Evolutionary conservation across 2,888 invertebrate species (phyloP).

Genomic region (Tolmerus cingulatus): DNA sequence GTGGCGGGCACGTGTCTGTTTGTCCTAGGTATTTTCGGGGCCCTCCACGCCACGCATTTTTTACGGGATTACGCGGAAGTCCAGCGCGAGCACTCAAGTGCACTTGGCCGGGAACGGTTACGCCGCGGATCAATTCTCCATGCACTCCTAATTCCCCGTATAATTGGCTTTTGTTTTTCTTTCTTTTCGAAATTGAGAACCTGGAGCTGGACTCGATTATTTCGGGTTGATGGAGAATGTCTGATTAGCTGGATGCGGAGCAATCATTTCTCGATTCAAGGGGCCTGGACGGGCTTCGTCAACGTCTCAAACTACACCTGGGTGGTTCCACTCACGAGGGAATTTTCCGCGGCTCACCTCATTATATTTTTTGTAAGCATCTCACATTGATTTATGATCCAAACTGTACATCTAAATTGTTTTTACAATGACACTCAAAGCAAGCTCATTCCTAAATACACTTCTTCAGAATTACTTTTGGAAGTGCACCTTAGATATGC

Average conservation of each 20-base stretch:
- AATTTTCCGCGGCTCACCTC: no score
- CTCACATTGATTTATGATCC: no score
- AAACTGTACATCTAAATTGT: no score
- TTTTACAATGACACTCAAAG: no score
- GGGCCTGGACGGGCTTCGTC: background rate
- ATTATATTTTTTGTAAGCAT: no score
- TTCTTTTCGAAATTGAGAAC: background rate
- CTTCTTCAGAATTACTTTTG: no score
- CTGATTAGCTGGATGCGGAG: background rate
- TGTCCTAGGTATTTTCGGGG: background rate
- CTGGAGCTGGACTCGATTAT: background rate
- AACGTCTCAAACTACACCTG: background rate
- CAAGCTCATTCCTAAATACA: no score
- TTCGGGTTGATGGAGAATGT: background rate
- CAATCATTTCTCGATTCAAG: background rate
- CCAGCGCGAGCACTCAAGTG: background rate
- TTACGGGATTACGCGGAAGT: background rate
- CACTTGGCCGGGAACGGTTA: slow-evolving; percentile 8
- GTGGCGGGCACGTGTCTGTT: background rate
- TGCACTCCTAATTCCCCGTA: background rate
- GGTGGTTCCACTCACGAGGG: no score
- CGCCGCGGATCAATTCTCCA: slow-evolving; percentile 6
- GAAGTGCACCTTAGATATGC: no score
- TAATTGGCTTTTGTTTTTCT: background rate
- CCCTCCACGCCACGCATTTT: background rate